These are phyloP conservation scores for Hafferia zeledoni DNA, from an alignment of 2,797 vertebrate species.

Conservation along the genomic window DNA sequence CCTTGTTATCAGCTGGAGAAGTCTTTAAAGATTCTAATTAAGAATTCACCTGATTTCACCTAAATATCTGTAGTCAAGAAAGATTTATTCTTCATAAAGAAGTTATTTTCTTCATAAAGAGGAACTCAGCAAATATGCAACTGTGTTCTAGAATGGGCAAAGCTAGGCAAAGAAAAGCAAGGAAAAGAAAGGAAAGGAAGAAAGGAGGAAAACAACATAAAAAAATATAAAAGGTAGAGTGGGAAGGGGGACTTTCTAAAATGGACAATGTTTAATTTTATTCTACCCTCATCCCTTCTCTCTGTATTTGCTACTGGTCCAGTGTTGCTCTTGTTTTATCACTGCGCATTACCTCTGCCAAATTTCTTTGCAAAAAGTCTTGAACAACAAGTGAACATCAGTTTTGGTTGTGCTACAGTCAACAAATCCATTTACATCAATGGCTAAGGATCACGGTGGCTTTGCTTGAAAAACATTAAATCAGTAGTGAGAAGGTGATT, in stretches of 20 bases:
- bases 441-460: not conserved
- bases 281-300: not conserved
- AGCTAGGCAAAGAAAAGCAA: not conserved
- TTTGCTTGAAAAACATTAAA: constrained; percentile 11
- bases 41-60: not conserved
- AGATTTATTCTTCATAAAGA: not conserved
- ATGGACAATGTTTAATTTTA: not conserved
- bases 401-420: not conserved
- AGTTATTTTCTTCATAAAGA: not conserved
- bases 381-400: not conserved
- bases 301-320: not conserved
- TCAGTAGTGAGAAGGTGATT: not conserved
- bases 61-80: not conserved
- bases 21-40: not conserved
- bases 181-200: not conserved
- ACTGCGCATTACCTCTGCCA: not conserved
- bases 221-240: not conserved
- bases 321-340: not conserved
- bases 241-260: not conserved
- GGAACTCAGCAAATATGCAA: not conserved
- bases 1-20: not conserved
- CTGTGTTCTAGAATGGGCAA: not conserved
- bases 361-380: not conserved
- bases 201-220: not conserved
- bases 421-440: not conserved